Base-by-base conservation (phyloP, 2,888 invertebrate genomes). In the Myopa tessellatipennis region DNA sequence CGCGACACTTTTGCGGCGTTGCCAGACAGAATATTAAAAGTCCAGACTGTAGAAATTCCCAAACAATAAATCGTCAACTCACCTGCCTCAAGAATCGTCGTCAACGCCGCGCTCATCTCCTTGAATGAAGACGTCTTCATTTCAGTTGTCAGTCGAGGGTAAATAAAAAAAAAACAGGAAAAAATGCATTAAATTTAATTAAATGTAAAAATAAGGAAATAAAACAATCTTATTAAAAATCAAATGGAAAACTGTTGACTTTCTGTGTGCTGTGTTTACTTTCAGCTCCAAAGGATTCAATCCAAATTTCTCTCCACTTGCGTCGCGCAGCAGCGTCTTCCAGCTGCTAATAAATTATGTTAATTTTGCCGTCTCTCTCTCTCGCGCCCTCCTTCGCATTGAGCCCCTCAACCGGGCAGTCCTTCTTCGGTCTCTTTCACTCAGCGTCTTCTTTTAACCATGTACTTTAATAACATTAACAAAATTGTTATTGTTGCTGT, bases 261-360 rank as follows among this genome's bases (percentile, higher is more conserved):
- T 60, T 50, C 45, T 6, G 8, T 40, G 14, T 58, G 60, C 18
- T 26, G 68, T 75, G 69, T 34, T 60, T 69, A 45, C 69, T 26
- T 36, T 60, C 72, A 73, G 16, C 74, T 74, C 38, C 3, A 55
- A 52, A 52, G 16, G 38, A 58, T 40, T 75, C 68, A 75, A 67
- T 67, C 68, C 8, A 60, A 75, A 75, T 75, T 75, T 68, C 75
- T 60, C 60, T 69, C 40, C 16, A 34, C 36, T 67, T 65, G 18
- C 45, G 18, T 18, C 58, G 38, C 50, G 4, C n/a, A 45, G 10
- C 45, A 10, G 45, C 67, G 8, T 58, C 68, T 75, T 55, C 18
- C 67, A 36, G 75, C 69, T 58, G 83, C 84, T 85, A 83, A 84
- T 78, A 83, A 84, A 84, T 85, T 85, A 85, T 85, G 85, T 83